phyloP scores from a whole-genome alignment of 2,113 vertebrate genomes.

The Muscicapa adusta region DNA sequence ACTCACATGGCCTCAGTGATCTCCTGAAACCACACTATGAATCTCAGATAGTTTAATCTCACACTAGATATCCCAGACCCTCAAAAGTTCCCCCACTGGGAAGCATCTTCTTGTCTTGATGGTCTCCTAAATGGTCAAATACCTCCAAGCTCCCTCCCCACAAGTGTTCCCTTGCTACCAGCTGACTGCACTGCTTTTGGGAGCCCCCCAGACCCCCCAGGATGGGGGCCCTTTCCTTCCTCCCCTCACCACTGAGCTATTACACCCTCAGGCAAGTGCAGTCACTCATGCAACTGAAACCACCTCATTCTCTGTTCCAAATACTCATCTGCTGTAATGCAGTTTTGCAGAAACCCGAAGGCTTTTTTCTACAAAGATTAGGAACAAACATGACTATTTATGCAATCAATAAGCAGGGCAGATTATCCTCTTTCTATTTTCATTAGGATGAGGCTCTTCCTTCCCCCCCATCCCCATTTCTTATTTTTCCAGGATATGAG shows the following conservation, averaged over 20 bases:
- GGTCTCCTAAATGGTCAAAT: background rate
- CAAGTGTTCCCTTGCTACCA: background rate
- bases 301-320: background rate
- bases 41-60: background rate
- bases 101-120: background rate
- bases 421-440: background rate
- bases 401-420: background rate
- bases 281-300: background rate
- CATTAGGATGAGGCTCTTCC: background rate
- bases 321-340: background rate
- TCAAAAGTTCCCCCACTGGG: background rate
- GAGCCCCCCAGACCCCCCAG: background rate
- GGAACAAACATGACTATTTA: background rate
- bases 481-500: background rate
- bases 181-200: background rate
- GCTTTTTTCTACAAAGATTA: background rate
- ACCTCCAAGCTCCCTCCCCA: background rate
- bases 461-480: accelerated
- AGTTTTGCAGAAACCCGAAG: background rate
- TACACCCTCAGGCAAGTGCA: background rate
- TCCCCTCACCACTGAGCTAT: background rate
- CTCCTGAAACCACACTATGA: background rate
- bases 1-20: background rate
- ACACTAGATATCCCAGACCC: accelerated
- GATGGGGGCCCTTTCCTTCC: background rate